Conservation (phyloP, 2,797 vertebrate genomes). For the Parotocinclus haroldoi region DNA sequence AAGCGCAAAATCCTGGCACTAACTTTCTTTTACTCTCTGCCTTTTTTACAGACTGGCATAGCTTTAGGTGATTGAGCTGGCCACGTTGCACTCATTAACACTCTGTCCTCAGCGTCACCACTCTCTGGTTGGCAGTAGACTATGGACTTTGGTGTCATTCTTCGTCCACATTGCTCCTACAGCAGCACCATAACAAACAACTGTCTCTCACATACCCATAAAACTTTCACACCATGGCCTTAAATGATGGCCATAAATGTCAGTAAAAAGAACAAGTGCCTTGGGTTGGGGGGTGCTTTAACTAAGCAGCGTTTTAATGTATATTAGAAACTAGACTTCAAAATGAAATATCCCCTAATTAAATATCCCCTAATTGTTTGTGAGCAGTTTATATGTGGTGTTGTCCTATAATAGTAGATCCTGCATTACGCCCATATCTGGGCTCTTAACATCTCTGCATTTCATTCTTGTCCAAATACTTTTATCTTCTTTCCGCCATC, state of each 20-base stretch:
- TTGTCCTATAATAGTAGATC: neutral
- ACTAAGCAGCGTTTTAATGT: neutral
- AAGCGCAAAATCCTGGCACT: too few relatives aligned
- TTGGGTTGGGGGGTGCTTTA: neutral
- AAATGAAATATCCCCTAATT: too few relatives aligned
- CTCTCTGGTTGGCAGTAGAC: conserved; percentile 67
- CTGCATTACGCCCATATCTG: neutral
- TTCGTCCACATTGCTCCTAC: conserved; percentile 6
- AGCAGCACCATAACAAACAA: neutral
- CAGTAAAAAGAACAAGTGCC: neutral
- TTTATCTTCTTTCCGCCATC: neutral
- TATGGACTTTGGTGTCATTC: conserved; percentile 70
- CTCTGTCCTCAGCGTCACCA: conserved; percentile 49
- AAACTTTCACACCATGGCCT: conserved; percentile 1
- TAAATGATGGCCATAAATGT: conserved; percentile 21
- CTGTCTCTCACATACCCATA: conserved; percentile 8
- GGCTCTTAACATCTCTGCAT: conserved; percentile 1
- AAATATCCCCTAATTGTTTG: too few relatives aligned
- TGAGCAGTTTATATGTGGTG: too few relatives aligned
- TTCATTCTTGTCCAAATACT: conserved; percentile 14
- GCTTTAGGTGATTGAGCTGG: neutral
- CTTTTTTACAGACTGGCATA: neutral
- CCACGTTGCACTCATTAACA: neutral
- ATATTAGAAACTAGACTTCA: neutral
- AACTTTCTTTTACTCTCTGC: neutral